Evolutionary conservation across 2,113 vertebrate genomes (phyloP).

Genomic region (Eurystomus gularis): DNA sequence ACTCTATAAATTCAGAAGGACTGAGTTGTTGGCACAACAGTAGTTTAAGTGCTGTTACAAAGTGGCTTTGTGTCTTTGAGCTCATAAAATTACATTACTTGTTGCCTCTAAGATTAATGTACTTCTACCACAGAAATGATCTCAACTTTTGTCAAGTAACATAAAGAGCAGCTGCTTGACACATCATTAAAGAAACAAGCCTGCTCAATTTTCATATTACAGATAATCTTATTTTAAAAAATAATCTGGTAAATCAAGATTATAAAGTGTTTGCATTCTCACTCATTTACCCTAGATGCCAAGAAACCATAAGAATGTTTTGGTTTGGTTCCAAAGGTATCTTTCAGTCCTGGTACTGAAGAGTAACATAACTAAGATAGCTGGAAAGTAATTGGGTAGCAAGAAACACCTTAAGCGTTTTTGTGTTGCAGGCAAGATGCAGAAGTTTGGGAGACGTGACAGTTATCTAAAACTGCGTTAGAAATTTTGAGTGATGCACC

Average conservation of each 20-base stretch:
- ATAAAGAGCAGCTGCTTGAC: not conserved
- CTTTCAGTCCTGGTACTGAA: not conserved
- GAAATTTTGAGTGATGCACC: not conserved
- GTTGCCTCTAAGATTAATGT: not conserved
- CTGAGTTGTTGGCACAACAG: not conserved
- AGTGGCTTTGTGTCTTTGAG: not conserved
- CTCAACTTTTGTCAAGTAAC: not conserved
- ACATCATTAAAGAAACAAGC: not conserved
- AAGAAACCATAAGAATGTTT: not conserved
- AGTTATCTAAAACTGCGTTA: not conserved
- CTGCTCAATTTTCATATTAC: not conserved
- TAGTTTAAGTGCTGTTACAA: not conserved
- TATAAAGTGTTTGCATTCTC: not conserved
- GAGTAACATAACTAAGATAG: not conserved
- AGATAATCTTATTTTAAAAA: not conserved
- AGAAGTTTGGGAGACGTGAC: not conserved
- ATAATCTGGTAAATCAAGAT: not conserved
- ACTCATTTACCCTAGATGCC: not conserved
- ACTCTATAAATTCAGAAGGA: not conserved
- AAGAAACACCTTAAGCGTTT: not conserved
- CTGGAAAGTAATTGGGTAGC: not conserved
- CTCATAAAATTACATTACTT: not conserved
- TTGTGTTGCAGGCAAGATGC: not conserved
- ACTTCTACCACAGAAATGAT: not conserved
- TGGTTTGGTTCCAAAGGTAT: not conserved